Conservation (phyloP, 2,888 invertebrate species). For the Epinotia ramella region DNA sequence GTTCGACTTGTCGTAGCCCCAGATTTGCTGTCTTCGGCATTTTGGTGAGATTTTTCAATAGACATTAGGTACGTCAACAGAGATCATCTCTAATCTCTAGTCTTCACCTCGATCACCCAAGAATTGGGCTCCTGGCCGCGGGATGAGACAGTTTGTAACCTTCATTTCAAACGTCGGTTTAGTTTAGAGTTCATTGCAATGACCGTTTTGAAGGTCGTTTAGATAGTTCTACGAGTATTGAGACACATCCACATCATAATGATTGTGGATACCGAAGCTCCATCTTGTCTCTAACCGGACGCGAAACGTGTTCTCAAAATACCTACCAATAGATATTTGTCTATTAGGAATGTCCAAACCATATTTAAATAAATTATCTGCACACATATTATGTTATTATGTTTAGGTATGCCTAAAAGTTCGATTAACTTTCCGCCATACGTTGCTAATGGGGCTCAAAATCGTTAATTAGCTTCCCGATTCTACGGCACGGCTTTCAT, state of each 20-base stretch:
- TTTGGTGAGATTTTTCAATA: too few relatives aligned
- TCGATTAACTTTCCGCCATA: constrained; percentile 24
- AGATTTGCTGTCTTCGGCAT: too few relatives aligned
- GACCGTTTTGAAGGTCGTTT: constrained; percentile 3
- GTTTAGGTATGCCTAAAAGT: constrained; percentile 15
- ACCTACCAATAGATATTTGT: constrained; percentile 20
- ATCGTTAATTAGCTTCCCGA: not conserved
- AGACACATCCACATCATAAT: not conserved
- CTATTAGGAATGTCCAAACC: constrained; percentile 29
- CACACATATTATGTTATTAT: constrained; percentile 22
- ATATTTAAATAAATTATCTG: constrained; percentile 40
- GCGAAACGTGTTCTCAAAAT: constrained; percentile 39
- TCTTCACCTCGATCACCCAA: too few relatives aligned
- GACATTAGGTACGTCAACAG: too few relatives aligned
- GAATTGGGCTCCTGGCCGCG: too few relatives aligned
- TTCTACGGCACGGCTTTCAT: too few relatives aligned
- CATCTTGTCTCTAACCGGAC: constrained; percentile 37
- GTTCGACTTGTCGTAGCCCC: too few relatives aligned
- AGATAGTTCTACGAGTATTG: not conserved
- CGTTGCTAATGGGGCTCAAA: not conserved
- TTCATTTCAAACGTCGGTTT: too few relatives aligned
- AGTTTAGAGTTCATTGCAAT: too few relatives aligned
- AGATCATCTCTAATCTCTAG: too few relatives aligned
- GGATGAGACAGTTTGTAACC: too few relatives aligned
- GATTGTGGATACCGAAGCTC: not conserved